Evolutionary conservation across 2,113 vertebrate species (phyloP).

Genomic region (Vidua chalybeata): DNA sequence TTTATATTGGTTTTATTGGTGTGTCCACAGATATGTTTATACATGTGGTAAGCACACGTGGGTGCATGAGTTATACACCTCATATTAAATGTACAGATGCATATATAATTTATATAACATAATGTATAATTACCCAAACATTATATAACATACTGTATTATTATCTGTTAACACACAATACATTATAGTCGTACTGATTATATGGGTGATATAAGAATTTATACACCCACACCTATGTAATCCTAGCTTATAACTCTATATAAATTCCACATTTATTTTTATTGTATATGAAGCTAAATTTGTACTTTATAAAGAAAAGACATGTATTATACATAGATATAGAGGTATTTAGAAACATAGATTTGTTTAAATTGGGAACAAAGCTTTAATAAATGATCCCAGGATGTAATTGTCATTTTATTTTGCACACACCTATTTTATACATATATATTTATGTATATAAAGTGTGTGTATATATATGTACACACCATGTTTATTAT

Average conservation of each 20-base stretch:
- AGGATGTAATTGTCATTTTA: not conserved
- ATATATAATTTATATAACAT: not conserved
- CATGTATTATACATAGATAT: too few species aligned
- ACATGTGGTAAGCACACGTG: not conserved
- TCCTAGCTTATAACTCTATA: not conserved
- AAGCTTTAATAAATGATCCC: not conserved
- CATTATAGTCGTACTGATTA: not conserved
- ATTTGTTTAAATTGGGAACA: not conserved
- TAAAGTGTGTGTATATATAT: not conserved
- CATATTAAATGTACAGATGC: fast-evolving
- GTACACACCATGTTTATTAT: not conserved
- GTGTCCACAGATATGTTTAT: too few species aligned
- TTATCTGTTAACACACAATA: not conserved
- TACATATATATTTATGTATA: not conserved
- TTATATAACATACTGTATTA: not conserved
- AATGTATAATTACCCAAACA: not conserved
- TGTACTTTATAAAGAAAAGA: not conserved
- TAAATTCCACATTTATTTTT: not conserved
- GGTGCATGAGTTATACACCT: too few species aligned
- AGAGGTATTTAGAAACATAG: not conserved
- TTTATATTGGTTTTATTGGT: not conserved
- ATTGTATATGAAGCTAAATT: not conserved
- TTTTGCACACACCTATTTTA: not conserved
- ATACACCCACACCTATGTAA: not conserved
- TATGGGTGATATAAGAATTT: not conserved